Base-by-base conservation (phyloP, 2,113 vertebrate species). In the Leucopsar rothschildi region DNA sequence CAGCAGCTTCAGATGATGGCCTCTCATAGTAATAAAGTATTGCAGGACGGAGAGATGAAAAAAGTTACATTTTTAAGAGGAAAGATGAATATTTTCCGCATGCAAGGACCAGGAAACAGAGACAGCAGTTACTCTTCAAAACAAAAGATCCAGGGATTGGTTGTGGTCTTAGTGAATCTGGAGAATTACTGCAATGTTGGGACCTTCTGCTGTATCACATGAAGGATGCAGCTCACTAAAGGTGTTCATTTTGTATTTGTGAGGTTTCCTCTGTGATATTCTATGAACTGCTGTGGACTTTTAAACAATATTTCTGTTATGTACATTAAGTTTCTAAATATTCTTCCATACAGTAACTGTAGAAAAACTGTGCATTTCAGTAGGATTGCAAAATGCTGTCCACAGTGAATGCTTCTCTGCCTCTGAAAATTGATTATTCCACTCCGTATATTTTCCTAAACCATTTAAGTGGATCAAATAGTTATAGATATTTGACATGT, bases 391-490 rank as follows among this genome's bases (percentile, higher is more conserved):
- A 82, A 84, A 55, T 59, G 27, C 61, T 53, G 8, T 47, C 69
- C 40, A 42, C 28, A 39, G 22, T 68, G 68, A 88, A 44, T 88
- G 37, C 44, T 71, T 33, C 37, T 88, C n/a, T 82, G 44, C 28
- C 59, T 19, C 72, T 44, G 52, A 70, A 86, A 95, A 93, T 83
- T 71, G 90, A 95, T 94, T 93, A 84, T 86, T 94, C 39, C 61
- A 78, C 61, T 83, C 79, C 4, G 8, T 87, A 9, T 68, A 55
- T 90, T 94, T 92, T 82, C n/a, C 77, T 35, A 52, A 73, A 53
- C 64, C 61, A 50, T 86, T 92, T 90, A 90, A 79, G 79, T 93
- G 77, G 55, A 92, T 88, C 85, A 71, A 55, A 96, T 95, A 88
- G 87, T 73, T 78, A 81, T 6, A 93, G 81, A 83, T 76, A 60